A percentile compares a stretch with the other conserved stretches of the same genome.
Conservation (phyloP, 2,888 invertebrate genomes). For the Napeogenes sylphis region DNA sequence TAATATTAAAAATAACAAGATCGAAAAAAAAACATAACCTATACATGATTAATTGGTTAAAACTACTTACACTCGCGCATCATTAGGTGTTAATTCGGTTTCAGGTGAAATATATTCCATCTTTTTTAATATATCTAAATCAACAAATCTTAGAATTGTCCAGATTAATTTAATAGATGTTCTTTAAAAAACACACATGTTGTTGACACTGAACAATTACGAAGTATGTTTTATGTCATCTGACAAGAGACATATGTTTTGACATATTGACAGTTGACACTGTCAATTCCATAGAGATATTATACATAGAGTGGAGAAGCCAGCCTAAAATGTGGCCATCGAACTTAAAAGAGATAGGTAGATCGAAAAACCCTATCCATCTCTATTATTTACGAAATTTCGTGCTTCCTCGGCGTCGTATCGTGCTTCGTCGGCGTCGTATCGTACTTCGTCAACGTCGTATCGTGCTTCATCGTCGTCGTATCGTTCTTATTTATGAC, state of each 20-base stretch:
- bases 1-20: conserved; percentile 8
- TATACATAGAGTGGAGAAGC: too few relatives aligned
- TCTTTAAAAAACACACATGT: conserved; percentile 11
- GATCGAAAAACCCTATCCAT: too few relatives aligned
- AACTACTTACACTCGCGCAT: conserved; percentile 62
- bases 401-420: too few relatives aligned
- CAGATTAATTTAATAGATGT: not conserved
- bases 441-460: too few relatives aligned
- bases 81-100: conserved; percentile 41
- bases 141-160: not conserved
- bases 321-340: too few relatives aligned
- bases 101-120: conserved; percentile 68
- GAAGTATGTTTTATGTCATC: not conserved
- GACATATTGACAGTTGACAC: too few relatives aligned
- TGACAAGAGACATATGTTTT: not conserved
- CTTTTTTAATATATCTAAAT: conserved; percentile 30
- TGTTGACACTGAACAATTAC: not conserved
- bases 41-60: not conserved
- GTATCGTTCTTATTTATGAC: too few relatives aligned
- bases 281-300: too few relatives aligned
- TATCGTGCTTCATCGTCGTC: too few relatives aligned
- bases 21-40: conserved; percentile 11
- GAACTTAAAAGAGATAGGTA: too few relatives aligned
- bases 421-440: too few relatives aligned
- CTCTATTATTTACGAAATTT: too few relatives aligned